A percentile compares a stretch with the other conserved stretches of the same genome.
Conservation (phyloP, 2,113 vertebrate species). For the Hirundichthys speculiger region DNA sequence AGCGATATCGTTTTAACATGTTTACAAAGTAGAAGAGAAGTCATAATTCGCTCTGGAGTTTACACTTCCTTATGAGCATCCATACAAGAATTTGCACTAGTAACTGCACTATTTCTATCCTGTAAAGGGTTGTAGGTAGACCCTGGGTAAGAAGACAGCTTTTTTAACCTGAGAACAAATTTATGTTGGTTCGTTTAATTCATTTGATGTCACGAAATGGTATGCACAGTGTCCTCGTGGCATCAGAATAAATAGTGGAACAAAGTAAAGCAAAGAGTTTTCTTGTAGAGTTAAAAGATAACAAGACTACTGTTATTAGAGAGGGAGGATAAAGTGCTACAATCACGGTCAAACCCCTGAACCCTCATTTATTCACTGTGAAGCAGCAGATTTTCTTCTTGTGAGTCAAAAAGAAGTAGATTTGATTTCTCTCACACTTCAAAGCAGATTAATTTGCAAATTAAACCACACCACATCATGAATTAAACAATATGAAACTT, state of each 20-base stretch:
- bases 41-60: too few relatives aligned
- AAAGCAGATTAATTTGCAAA: slow-evolving; percentile 63
- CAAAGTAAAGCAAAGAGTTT: background rate
- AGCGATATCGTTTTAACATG: background rate
- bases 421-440: slow-evolving; percentile 53
- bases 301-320: background rate
- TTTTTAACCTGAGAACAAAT: too few relatives aligned
- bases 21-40: background rate
- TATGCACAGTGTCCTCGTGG: background rate
- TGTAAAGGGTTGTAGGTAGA: too few relatives aligned
- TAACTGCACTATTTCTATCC: too few relatives aligned
- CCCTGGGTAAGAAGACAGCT: too few relatives aligned
- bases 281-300: slow-evolving; percentile 23
- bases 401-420: slow-evolving; percentile 32
- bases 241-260: slow-evolving; percentile 1
- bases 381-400: slow-evolving; percentile 36
- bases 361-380: slow-evolving; percentile 21
- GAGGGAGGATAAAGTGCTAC: background rate
- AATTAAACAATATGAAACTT: slow-evolving; percentile 53
- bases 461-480: slow-evolving; percentile 63
- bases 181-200: too few relatives aligned
- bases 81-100: too few relatives aligned
- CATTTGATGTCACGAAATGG: too few relatives aligned
- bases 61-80: too few relatives aligned
- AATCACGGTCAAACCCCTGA: slow-evolving; percentile 15